Evolutionary conservation across 2,888 invertebrate species (phyloP), one percentile per base, ranked within the genome.

Genomic region (Meteorus colon): DNA sequence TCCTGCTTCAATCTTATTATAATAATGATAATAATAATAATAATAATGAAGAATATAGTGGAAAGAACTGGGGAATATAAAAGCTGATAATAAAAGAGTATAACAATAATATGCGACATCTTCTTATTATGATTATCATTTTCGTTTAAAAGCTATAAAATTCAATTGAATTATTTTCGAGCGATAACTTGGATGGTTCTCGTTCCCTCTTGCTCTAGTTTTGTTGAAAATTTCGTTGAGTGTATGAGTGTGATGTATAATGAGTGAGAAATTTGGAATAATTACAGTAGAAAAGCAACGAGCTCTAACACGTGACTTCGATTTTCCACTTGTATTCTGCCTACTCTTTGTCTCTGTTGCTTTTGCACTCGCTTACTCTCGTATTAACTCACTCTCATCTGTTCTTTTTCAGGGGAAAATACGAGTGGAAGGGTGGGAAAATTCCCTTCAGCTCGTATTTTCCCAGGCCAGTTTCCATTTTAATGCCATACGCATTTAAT

Each of bases 281-380:
- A 62, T 27, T 71, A 71, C 62, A 62, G 48, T 27, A 62, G 71
- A 62, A 68, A 68, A 60, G 37, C 71, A 24, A 24, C 14, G 60
- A 45, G 45, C 37, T 19, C 65, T 37, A 6, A 24, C 55, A 55
- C 55, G 55, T 55, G 55, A 19, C 55, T 48, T 55, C 55, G 19
- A 55, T 55, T 55, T 55, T 55, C 55, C 19, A 55, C 19, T 55
- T 55, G 19, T 55, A 51, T 68, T 68, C 16, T 27, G 24, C 14
- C n/a, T 2, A 16, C n/a, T n/a, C 48, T 48, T 12, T 34, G n/a
- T 19, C n/a, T 55, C 55, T 55, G 5, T 19, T 4, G 4, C 1
- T 8, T 55, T 55, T 8, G 4, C 19, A n/a, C 55, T 55, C 8
- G n/a, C 19, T 24, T 2, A 19, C 55, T 19, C 8, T 10, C n/a